These are phyloP conservation scores for Euthynnus affinis DNA, from an alignment of 2,797 vertebrate genomes.

Conservation along the genomic window DNA sequence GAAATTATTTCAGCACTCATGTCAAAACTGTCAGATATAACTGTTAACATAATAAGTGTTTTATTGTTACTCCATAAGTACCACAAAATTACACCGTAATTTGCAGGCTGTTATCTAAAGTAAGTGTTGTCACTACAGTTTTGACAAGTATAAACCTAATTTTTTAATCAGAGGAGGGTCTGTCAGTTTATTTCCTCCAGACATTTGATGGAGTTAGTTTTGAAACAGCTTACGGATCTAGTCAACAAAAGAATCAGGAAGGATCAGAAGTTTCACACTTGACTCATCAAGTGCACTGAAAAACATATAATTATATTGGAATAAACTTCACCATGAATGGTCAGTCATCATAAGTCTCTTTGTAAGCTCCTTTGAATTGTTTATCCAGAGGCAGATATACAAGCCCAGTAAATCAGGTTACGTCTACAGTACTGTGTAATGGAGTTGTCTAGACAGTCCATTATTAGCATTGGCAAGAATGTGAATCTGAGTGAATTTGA, in stretches of 20 bases:
- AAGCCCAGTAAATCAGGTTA: slow-evolving; percentile 24
- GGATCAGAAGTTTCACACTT: no score
- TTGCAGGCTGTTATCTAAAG: slow-evolving; percentile 9
- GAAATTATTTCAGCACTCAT: no score
- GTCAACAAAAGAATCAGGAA: slow-evolving; percentile 22
- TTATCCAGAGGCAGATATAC: slow-evolving; percentile 26
- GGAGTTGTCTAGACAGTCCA: slow-evolving; percentile 37
- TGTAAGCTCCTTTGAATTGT: slow-evolving; percentile 39
- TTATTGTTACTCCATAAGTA: not conserved
- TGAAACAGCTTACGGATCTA: slow-evolving; percentile 9
- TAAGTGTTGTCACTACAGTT: slow-evolving; percentile 3
- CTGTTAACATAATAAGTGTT: not conserved
- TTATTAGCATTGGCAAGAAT: slow-evolving; percentile 16
- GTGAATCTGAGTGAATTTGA: not conserved
- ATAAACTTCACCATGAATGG: slow-evolving; percentile 39
- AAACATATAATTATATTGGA: slow-evolving; percentile 60
- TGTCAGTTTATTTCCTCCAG: not conserved
- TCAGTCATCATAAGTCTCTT: slow-evolving; percentile 41
- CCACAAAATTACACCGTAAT: not conserved
- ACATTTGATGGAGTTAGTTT: slow-evolving; percentile 3
- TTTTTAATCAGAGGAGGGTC: not conserved
- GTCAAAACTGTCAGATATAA: not conserved
- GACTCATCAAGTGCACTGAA: slow-evolving; percentile 23
- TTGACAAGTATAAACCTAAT: not conserved
- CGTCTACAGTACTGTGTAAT: slow-evolving; percentile 18